These are phyloP conservation scores for Acestrorhynchus altus DNA, from an alignment of 2,797 vertebrate species.

Conservation along the genomic window DNA sequence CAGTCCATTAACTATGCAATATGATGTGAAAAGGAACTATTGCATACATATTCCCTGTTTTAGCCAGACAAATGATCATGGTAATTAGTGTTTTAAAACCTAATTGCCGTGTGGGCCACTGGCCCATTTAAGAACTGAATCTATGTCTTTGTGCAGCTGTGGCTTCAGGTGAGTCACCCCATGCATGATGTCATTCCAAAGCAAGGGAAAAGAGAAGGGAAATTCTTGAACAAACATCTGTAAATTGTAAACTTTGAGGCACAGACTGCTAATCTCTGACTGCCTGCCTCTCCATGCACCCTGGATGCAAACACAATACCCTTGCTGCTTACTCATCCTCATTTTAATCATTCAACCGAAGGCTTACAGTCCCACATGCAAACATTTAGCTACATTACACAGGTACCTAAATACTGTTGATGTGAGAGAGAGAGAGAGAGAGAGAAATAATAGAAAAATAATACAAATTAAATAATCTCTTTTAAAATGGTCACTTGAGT, in stretches of 20 bases:
- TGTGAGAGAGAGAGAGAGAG: background rate
- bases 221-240: background rate
- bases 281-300: background rate
- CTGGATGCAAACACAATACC: background rate
- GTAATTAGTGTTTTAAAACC: conserved; percentile 25
- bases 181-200: background rate
- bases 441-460: background rate
- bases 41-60: background rate
- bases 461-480: background rate
- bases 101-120: background rate
- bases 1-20: conserved; percentile 18
- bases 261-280: background rate
- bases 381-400: background rate
- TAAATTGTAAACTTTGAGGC: background rate
- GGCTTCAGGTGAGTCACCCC: conserved; percentile 28
- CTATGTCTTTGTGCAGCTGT: conserved; percentile 15
- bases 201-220: background rate
- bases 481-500: background rate
- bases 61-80: conserved; percentile 8
- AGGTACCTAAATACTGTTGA: background rate
- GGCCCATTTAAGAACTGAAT: conserved; percentile 16
- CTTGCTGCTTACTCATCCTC: background rate
- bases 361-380: background rate
- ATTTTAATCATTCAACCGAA: background rate
- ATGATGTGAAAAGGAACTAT: conserved; percentile 11